Percentiles rank a stretch among this genome's conserved stretches.
These are phyloP conservation scores for Macaca nemestrina DNA, from an alignment of 2,113 vertebrate species.

Conservation along the genomic window DNA sequence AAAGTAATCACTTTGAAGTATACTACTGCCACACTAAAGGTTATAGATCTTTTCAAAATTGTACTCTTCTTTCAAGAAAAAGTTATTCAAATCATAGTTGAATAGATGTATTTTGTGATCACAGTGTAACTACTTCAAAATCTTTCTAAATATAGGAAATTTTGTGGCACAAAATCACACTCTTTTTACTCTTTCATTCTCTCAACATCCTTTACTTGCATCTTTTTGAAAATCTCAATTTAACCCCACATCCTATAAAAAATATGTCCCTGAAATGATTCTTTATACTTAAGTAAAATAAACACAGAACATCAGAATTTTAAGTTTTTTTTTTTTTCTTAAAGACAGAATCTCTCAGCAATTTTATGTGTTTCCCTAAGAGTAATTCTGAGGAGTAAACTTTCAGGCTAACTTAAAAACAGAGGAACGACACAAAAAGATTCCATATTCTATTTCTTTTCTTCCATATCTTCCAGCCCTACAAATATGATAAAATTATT, in stretches of 20 bases:
- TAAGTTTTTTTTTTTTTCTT: background rate
- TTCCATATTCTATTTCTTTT: background rate
- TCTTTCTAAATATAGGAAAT: background rate
- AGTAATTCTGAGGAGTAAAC: background rate
- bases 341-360: background rate
- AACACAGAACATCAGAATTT: background rate
- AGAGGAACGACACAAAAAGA: background rate
- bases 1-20: constrained; percentile 19
- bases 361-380: background rate
- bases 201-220: background rate
- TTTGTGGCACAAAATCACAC: background rate
- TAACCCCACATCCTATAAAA: background rate
- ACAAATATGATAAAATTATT: background rate
- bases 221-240: constrained; percentile 11
- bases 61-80: constrained; percentile 35
- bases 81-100: background rate
- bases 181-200: background rate
- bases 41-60: constrained; percentile 31
- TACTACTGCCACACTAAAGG: background rate
- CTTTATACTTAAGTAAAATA: background rate
- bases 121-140: background rate
- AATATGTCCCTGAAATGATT: background rate
- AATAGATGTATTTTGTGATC: constrained; percentile 7
- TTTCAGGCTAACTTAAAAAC: constrained; percentile 7
- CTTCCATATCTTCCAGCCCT: background rate